Evolutionary conservation across 2,797 vertebrate species (phyloP), one percentile per base, ranked within the genome.

Genomic region (Poecilia wingei): DNA sequence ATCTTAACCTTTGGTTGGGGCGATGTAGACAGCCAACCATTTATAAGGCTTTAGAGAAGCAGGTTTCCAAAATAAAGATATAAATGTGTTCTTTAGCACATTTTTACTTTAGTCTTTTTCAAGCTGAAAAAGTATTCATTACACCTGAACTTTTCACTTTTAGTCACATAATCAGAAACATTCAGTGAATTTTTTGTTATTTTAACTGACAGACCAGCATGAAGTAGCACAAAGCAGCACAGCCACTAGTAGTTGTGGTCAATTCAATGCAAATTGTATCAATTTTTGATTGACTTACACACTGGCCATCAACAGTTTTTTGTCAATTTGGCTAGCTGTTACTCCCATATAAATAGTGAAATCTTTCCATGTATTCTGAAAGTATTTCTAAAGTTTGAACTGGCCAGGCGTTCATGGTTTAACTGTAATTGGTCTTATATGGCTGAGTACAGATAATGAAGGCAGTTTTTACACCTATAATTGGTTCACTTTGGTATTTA

Each of bases 1-100:
- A 61, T 43, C n/a, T 22, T 72, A 57, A 79, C 51, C 46, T 80
- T 78, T 57, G 39, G 3, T 64, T 71, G 33, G 43, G 45, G 22
- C 0, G 0, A 25, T 33, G 46, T 28, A 47, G 81, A 53, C 14
- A 55, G 2, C 64, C 14, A n/a, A 71, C 78, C 4, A 5, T 71
- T 41, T 39, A 6, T 57, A 33, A 71, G 64, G 3, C 16, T 36
- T 77, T 61, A 59, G 55, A 28, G 4, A 59, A 31, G 12, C 45
- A 45, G 39, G 6, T 43, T 33, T 79, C 18, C 4, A 3, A 69
- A 43, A 53, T 36, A 70, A 45, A 10, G 6, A 4, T 20, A n/a
- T 20, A n/a, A 46, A 72, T 33, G 22, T 1, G 46, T 64, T 76
- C 36, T 53, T 13, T 46, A 36, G 59, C 59, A 49, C 10, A 41